Conservation (phyloP, 2,113 vertebrate species). For the cattle (Bos taurus) region DNA sequence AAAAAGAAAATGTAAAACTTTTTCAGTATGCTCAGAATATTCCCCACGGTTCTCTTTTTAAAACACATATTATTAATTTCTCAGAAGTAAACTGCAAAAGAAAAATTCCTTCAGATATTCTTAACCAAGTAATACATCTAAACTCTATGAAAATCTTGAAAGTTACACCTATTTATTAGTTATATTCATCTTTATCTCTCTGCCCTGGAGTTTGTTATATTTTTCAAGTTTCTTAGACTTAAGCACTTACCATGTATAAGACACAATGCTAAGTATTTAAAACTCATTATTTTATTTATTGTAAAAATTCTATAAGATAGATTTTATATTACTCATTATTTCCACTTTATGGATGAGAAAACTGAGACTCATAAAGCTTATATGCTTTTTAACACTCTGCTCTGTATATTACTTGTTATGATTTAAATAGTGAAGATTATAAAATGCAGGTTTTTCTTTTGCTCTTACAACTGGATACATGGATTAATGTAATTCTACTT, state of each 20-base stretch:
- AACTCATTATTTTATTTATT: background rate
- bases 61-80: background rate
- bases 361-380: background rate
- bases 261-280: background rate
- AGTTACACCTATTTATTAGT: background rate
- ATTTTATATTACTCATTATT: background rate
- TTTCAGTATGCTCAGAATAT: background rate
- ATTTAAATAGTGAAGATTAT: background rate
- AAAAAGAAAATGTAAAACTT: background rate
- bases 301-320: background rate
- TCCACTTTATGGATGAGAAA: background rate
- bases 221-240: background rate
- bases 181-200: background rate
- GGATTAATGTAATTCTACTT: background rate
- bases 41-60: background rate
- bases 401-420: background rate
- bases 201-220: background rate
- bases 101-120: background rate
- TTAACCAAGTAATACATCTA: background rate
- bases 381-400: background rate
- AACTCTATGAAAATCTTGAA: background rate
- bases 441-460: background rate
- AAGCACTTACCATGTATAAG: background rate
- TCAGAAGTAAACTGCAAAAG: background rate
- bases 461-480: background rate